phyloP scores from a whole-genome alignment of 2,797 vertebrate genomes.

The Pseudopleuronectes americanus region DNA sequence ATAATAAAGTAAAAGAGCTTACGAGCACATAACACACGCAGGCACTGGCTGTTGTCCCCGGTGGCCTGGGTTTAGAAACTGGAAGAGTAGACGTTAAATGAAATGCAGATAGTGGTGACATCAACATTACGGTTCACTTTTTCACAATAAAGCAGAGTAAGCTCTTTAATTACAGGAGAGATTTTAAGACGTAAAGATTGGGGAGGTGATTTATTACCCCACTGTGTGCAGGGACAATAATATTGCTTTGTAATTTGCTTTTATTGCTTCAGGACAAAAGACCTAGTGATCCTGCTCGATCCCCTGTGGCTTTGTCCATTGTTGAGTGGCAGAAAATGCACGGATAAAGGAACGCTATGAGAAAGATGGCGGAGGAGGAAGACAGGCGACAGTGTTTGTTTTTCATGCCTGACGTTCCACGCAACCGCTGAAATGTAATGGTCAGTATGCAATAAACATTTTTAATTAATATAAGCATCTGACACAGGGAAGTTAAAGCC shows the following conservation, averaged over 20 bases:
- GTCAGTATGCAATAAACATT: slow-evolving; percentile 3
- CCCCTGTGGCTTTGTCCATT: slow-evolving; percentile 10
- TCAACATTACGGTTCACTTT: neutral
- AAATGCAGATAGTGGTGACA: neutral
- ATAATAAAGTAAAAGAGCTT: neutral
- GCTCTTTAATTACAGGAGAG: slow-evolving; percentile 13
- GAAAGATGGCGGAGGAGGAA: no score
- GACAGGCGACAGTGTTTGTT: no score
- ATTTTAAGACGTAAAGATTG: slow-evolving; percentile 5
- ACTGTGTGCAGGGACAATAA: slow-evolving; percentile 16
- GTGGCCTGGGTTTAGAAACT: neutral
- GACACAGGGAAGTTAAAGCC: slow-evolving; percentile 23
- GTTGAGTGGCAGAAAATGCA: slow-evolving; percentile 12
- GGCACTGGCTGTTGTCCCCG: neutral
- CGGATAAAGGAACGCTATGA: neutral
- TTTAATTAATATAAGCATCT: slow-evolving; percentile 21
- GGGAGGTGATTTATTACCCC: slow-evolving; percentile 32
- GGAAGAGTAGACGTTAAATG: slow-evolving; percentile 1
- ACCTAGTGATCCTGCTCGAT: slow-evolving; percentile 5
- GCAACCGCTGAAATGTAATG: neutral
- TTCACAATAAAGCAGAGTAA: slow-evolving; percentile 18
- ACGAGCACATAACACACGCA: neutral
- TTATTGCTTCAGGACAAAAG: slow-evolving; percentile 34
- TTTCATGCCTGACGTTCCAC: no score
- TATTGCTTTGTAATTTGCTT: slow-evolving; percentile 47